Base-by-base conservation (phyloP, 2,797 vertebrate genomes). In the Acrossocheilus fasciatus region DNA sequence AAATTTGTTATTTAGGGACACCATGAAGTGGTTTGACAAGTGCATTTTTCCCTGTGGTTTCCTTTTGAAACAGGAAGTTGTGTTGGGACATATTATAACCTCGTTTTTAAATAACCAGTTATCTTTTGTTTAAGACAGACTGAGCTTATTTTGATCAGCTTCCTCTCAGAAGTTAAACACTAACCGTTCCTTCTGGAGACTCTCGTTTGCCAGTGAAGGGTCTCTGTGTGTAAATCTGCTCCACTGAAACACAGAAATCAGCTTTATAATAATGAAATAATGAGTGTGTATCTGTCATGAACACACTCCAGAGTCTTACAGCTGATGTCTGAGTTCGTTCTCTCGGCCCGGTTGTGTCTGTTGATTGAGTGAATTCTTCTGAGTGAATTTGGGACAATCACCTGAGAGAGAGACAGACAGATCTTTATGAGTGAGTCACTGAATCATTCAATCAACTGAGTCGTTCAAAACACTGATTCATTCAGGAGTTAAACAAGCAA, bases 321-420 rank as follows among this genome's bases (percentile, higher is more conserved):
- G 74, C 92, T 95, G 39, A 94, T 95, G 85, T 96, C 96, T 0
- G 96, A 95, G 73, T 93, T 93, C 0, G 95, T 96, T 85, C 96
- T 92, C 84, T 94, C 95, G 4, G 96, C 95, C 4, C 91, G 92
- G 78, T 93, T 95, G 92, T 96, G 95, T 88, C 95, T 94, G 91
- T 96, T 97, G 52, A 97, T 96, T 0, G 97, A 98, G 87, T 94
- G 95, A 88, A 98, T 98, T 87, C 97, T 93, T 86, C 93, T 96
- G 3, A 98, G 91, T 39, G 96, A 93, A 1, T 93, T 93, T 3
- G 95, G 94, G 4, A 91, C 73, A 0, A 62, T 47, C 83, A 92
- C 90, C 96, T 96, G 81, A 43, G 2, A 59, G 9, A 81, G 11
- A 80, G 9, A 59, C 39, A 69, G 43, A 64, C 4, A 30, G 26